These are phyloP conservation scores for Nansenia antarctica DNA, from an alignment of 2,113 vertebrate species.

Conservation along the genomic window DNA sequence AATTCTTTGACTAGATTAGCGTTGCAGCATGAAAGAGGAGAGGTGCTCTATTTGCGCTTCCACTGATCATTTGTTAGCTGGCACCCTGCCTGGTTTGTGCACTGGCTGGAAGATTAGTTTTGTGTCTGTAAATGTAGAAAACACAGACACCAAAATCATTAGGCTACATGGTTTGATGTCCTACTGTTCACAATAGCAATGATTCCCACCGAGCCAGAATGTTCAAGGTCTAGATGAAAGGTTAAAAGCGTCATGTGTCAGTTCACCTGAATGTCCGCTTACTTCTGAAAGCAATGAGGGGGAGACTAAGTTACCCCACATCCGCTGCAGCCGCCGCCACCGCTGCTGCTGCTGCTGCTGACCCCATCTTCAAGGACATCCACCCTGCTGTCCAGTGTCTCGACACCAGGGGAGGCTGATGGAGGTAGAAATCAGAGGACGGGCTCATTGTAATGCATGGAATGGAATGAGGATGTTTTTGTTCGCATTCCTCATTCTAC, in stretches of 20 bases:
- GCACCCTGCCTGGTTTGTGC: constrained; percentile 20
- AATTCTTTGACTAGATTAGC: constrained; percentile 29
- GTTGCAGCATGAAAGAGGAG: constrained; percentile 52
- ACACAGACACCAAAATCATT: too few species aligned
- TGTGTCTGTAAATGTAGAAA: too few species aligned
- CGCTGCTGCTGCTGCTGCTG: too few species aligned
- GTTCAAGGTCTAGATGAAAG: background rate
- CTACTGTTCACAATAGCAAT: background rate
- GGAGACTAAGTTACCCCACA: background rate
- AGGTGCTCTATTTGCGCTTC: constrained; percentile 37
- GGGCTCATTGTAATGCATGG: too few species aligned
- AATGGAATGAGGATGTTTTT: too few species aligned
- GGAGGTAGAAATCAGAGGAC: too few species aligned
- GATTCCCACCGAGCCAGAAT: background rate
- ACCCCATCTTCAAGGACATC: background rate
- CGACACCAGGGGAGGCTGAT: too few species aligned
- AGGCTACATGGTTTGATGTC: background rate
- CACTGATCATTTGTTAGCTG: constrained; percentile 59
- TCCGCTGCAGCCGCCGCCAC: too few species aligned
- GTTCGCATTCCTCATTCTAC: background rate
- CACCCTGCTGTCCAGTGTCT: background rate
- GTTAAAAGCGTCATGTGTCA: background rate
- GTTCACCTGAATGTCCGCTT: background rate
- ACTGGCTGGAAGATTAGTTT: constrained; percentile 23
- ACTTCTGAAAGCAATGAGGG: background rate